Evolutionary conservation across 2,113 vertebrate genomes (phyloP).

Genomic region (Ophthalmolycus amberensis): DNA sequence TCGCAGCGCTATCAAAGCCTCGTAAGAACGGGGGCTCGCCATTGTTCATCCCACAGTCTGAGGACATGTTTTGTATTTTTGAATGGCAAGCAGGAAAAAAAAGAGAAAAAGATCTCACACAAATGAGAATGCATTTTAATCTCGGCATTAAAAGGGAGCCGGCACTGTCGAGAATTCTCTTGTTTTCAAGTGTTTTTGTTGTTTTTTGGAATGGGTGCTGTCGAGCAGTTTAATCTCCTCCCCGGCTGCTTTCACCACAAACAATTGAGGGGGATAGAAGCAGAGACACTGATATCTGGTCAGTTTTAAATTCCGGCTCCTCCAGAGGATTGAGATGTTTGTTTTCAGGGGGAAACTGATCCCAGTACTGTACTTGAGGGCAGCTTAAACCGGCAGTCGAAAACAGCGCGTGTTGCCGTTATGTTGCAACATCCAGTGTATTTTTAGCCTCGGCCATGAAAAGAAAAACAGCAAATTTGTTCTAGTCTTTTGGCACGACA

Average conservation of each 20-base stretch:
- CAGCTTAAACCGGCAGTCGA: conserved; percentile 48
- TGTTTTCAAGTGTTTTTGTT: conserved; percentile 25
- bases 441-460: conserved; percentile 61
- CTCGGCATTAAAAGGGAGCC: conserved; percentile 8
- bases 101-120: conserved; percentile 25
- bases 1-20: conserved; percentile 9
- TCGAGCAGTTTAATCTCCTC: conserved; percentile 45
- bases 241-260: conserved; percentile 32
- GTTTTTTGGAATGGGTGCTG: conserved; percentile 5
- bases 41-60: conserved; percentile 28
- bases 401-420: conserved; percentile 65
- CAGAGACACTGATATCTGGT: conserved; percentile 40
- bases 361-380: conserved; percentile 39
- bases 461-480: conserved; percentile 41
- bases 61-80: conserved; percentile 11
- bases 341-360: conserved; percentile 37
- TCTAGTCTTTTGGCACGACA: conserved; percentile 56
- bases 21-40: background rate
- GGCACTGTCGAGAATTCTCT: conserved; percentile 10
- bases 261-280: background rate
- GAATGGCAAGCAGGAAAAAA: background rate
- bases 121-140: conserved; percentile 45
- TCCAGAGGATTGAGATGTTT: conserved; percentile 48
- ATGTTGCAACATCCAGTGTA: conserved; percentile 75
- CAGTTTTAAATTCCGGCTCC: conserved; percentile 27